These are phyloP conservation scores for Abramis brama DNA, from an alignment of 2,113 vertebrate species.

Conservation along the genomic window DNA sequence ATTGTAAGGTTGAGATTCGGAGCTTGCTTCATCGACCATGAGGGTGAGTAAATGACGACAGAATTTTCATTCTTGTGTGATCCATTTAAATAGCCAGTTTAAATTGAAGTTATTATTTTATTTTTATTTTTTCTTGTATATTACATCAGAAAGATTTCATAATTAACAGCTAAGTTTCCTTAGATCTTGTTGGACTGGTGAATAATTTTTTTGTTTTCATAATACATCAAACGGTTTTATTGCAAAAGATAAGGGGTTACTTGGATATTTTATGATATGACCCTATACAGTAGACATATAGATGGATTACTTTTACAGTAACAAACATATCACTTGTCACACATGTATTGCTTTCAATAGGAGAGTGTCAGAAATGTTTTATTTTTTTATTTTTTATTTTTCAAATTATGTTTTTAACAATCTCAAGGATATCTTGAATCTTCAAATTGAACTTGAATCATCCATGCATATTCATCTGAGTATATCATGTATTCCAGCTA, in stretches of 20 bases:
- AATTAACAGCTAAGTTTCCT: neutral
- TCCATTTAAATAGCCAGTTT: neutral
- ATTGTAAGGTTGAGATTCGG: too few relatives aligned
- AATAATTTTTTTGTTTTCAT: neutral
- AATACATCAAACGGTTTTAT: neutral
- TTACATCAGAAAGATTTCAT: neutral
- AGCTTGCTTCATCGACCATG: too few relatives aligned
- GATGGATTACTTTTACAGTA: neutral
- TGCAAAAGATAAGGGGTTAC: neutral
- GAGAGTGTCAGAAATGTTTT: neutral
- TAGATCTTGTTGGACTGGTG: neutral
- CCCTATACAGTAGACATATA: neutral
- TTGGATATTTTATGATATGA: neutral
- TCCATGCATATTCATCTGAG: neutral
- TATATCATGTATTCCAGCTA: neutral
- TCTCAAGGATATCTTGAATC: neutral
- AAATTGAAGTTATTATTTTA: too few relatives aligned
- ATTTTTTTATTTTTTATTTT: neutral
- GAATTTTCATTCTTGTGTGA: neutral
- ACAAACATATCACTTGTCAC: neutral
- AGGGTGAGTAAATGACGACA: too few relatives aligned
- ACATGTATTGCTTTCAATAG: neutral
- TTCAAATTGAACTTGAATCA: neutral
- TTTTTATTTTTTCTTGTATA: too few relatives aligned
- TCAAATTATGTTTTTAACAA: neutral